Conservation (phyloP, 2,113 vertebrate species). For the Anolis sagrei region DNA sequence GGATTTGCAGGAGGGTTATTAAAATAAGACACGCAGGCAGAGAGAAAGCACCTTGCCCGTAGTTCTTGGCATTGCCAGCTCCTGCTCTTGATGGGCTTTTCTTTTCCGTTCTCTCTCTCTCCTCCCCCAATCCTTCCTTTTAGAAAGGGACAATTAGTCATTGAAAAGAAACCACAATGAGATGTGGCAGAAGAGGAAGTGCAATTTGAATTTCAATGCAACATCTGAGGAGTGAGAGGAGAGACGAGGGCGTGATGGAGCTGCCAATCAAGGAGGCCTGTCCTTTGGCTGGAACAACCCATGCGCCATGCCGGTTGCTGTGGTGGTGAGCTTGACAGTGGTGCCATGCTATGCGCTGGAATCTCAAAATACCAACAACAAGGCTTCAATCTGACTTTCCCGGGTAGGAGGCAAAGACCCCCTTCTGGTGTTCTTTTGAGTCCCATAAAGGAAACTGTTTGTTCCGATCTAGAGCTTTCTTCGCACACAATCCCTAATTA, state of each 20-base stretch:
- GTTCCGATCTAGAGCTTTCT: background rate
- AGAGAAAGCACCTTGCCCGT: background rate
- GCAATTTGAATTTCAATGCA: constrained; percentile 56
- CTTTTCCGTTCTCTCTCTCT: too few species aligned
- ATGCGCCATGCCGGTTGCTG: accelerated
- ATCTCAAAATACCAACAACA: constrained; percentile 2
- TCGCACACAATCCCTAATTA: background rate
- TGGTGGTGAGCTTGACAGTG: too few species aligned
- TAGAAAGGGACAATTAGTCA: constrained; percentile 59
- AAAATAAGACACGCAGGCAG: background rate
- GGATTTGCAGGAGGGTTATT: background rate
- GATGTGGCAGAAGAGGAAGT: background rate
- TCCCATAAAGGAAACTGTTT: background rate
- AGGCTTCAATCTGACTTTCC: background rate
- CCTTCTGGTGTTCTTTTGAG: background rate
- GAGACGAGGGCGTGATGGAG: background rate
- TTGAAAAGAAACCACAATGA: constrained; percentile 55
- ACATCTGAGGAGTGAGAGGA: constrained; percentile 29
- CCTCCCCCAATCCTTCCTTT: background rate
- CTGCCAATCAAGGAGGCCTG: constrained; percentile 35
- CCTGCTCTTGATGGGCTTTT: background rate
- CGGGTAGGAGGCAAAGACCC: too few species aligned
- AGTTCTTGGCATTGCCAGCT: constrained; percentile 24
- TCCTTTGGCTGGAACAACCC: background rate
- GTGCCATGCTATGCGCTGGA: background rate